Conservation (phyloP, 2,797 vertebrate species). For the Peromyscus nudipes region DNA sequence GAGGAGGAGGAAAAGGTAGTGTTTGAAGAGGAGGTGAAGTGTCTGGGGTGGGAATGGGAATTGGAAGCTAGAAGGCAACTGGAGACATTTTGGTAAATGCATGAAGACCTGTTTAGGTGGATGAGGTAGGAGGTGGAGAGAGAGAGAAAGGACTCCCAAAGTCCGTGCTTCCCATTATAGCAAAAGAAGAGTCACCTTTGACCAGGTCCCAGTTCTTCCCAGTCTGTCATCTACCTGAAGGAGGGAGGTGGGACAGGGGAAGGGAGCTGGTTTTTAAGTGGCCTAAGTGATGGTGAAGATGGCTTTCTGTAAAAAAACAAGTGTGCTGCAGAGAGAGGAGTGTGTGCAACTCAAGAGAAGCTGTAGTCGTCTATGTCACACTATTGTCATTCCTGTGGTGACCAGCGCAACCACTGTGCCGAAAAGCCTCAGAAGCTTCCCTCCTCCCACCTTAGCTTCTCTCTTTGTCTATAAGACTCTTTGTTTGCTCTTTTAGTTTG, state of each 20-base stretch:
- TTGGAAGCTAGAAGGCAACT: conserved; percentile 42
- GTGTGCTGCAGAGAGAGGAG: neutral
- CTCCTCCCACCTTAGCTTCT: conserved; percentile 22
- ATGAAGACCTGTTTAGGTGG: conserved; percentile 43
- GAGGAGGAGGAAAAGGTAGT: conserved; percentile 34
- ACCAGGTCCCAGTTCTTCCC: conserved; percentile 47
- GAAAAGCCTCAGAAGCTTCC: conserved; percentile 10
- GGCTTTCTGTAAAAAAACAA: conserved; percentile 1
- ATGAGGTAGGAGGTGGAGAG: neutral
- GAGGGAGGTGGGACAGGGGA: neutral
- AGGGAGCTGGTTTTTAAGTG: conserved; percentile 25
- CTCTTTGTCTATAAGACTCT: neutral
- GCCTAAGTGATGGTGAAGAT: conserved; percentile 18
- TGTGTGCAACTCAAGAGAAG: conserved; percentile 47
- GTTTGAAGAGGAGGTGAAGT: conserved; percentile 38
- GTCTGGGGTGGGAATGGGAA: neutral
- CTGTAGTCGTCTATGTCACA: neutral
- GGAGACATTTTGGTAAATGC: conserved; percentile 37
- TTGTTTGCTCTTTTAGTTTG: conserved; percentile 8
- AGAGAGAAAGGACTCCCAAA: neutral
- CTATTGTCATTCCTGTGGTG: neutral
- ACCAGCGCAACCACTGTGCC: neutral
- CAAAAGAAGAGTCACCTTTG: conserved; percentile 55
- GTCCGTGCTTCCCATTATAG: conserved; percentile 49
- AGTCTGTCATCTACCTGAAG: conserved; percentile 51